Base-by-base conservation (phyloP, 2,888 invertebrate genomes). In the Hemicrepidius hirtus region DNA sequence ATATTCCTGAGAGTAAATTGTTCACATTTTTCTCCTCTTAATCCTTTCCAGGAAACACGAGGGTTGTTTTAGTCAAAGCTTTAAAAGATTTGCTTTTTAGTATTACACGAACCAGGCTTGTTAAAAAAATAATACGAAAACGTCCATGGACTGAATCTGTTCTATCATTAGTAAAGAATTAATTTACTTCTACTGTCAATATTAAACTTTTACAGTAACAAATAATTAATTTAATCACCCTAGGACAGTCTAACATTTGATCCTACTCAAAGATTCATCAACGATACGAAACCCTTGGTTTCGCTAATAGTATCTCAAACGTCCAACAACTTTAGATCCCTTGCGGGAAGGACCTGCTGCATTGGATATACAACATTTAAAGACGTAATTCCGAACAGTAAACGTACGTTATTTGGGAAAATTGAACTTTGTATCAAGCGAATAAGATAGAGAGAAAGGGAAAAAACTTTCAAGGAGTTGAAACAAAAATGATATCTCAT, bases 221-320 rank as follows among this genome's bases (percentile, higher is more conserved):
- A 20, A 55, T 55, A 55, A 55, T 55, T 55, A 55, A 55, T 55
- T 55, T n/a, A n/a, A 55, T 55, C 9, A 55, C 53, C 32, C 20
- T 55, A 55, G 32, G 53, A 55, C 28, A 28, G n/a, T 24, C 24
- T 28, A 55, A 55, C 28, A 18, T 55, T n/a, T 28, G 32, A 55
- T 24, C 53, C 53, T 55, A 32, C 16, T 55, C 28, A 55, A 55
- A 55, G 24, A 55, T 55, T 55, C 53, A 55, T 55, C 53, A 32
- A 55, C 32, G 28, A 55, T 16, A 32, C 18, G 28, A 55, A 55
- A 24, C 53, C 53, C 28, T 55, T 24, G 32, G 32, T 32, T 21
- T 32, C 32, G 18, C 20, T 55, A 28, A 55, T 32, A 16, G 24
- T 28, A 24, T 53, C 28, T 21, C n/a, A 53, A 53, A 40, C 40